These are phyloP conservation scores for Melospiza georgiana DNA, from an alignment of 2,113 vertebrate species.

Conservation along the genomic window DNA sequence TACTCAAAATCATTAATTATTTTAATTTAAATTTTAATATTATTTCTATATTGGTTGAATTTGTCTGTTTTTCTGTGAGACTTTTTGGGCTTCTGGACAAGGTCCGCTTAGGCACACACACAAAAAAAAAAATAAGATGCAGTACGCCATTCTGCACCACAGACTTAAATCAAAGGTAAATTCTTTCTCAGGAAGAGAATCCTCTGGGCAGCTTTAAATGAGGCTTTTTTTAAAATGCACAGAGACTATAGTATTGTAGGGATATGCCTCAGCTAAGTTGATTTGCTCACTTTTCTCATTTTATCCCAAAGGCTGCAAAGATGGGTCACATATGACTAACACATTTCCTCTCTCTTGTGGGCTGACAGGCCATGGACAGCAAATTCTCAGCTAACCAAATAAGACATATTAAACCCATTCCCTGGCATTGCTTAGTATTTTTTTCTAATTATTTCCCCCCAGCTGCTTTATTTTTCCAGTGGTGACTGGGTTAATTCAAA, in stretches of 20 bases:
- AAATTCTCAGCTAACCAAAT: background rate
- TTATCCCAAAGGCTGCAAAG: background rate
- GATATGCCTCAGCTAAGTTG: background rate
- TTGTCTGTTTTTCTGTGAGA: background rate
- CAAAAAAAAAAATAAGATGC: background rate
- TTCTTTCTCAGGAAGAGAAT: background rate
- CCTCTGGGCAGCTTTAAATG: background rate
- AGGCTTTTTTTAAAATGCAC: background rate
- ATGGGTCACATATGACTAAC: background rate
- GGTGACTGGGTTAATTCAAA: background rate
- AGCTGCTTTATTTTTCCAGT: background rate
- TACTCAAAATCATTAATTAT: background rate
- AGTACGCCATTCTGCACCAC: background rate
- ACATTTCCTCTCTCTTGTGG: background rate
- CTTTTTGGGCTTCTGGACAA: background rate
- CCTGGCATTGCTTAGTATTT: background rate
- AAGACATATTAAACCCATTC: background rate
- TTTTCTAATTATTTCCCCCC: background rate
- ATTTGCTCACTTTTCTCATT: background rate
- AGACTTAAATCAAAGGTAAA: background rate
- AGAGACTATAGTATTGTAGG: background rate
- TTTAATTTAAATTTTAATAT: background rate
- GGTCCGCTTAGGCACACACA: background rate
- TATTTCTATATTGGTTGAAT: background rate
- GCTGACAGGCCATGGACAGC: background rate